phyloP scores from a whole-genome alignment of 2,888 invertebrate genomes.

The Limnephilus rhombicus region DNA sequence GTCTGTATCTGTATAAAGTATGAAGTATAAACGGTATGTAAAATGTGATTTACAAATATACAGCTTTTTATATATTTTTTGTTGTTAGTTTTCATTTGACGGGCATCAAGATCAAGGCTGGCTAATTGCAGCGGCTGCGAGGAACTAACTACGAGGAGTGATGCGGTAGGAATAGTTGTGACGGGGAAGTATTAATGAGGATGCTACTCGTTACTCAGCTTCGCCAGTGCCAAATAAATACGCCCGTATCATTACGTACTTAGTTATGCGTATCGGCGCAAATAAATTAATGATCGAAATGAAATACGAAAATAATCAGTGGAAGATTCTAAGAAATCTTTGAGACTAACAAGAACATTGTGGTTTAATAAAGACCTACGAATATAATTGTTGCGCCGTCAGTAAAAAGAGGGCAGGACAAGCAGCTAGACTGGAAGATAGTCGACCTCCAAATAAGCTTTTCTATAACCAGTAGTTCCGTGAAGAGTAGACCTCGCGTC shows the following conservation, averaged over 20 bases:
- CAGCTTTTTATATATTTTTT: not conserved
- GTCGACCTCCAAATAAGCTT: not conserved
- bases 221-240: conserved; percentile 32
- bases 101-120: conserved; percentile 29
- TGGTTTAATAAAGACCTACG: too few relatives aligned
- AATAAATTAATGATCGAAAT: not conserved
- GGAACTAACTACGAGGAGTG: not conserved
- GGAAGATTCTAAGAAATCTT: not conserved
- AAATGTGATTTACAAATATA: not conserved
- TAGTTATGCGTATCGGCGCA: not conserved
- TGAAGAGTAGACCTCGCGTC: too few relatives aligned
- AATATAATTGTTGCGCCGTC: too few relatives aligned
- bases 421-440: too few relatives aligned
- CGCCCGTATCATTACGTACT: not conserved
- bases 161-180: not conserved
- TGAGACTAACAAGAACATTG: not conserved
- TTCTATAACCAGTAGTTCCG: not conserved
- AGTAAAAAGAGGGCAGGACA: not conserved
- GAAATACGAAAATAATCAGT: not conserved
- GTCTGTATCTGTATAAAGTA: not conserved
- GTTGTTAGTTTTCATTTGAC: not conserved
- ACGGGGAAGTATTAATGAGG: conserved; percentile 16
- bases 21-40: not conserved
- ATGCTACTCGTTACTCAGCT: conserved; percentile 16
- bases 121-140: conserved; percentile 20